A percentile compares a stretch with the other conserved stretches of the same genome.
These are phyloP conservation scores for Hoplias malabaricus DNA, from an alignment of 2,113 vertebrate species.

Conservation along the genomic window DNA sequence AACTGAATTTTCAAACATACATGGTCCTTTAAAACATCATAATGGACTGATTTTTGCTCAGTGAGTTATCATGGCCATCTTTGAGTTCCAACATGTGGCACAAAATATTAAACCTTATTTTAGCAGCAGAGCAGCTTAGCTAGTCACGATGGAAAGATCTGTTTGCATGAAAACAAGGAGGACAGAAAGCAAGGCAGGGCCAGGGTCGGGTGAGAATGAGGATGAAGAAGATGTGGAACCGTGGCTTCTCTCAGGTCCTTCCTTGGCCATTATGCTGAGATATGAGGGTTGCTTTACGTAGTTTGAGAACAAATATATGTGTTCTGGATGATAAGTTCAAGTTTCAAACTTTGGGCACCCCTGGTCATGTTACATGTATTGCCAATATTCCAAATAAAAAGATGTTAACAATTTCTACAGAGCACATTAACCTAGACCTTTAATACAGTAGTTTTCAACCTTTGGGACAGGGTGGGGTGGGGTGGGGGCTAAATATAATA, in stretches of 20 bases:
- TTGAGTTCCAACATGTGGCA: conserved; percentile 3
- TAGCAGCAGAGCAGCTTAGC: conserved; percentile 32
- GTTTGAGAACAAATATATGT: background rate
- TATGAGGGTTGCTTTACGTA: background rate
- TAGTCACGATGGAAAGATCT: background rate
- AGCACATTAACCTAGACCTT: no score
- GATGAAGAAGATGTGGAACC: conserved; percentile 47
- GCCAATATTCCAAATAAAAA: no score
- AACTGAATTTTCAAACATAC: background rate
- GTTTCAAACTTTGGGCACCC: no score
- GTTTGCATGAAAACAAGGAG: conserved; percentile 48
- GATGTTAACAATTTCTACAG: no score
- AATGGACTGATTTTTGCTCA: background rate
- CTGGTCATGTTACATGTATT: no score
- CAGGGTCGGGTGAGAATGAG: conserved; percentile 50
- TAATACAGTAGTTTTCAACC: no score
- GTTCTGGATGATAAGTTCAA: conserved; percentile 2
- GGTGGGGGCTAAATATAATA: no score
- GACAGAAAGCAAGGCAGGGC: conserved; percentile 54
- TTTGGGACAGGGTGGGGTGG: no score
- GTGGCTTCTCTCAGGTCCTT: conserved; percentile 8
- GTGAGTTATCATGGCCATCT: no score
- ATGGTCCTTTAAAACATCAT: background rate
- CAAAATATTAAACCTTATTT: background rate
- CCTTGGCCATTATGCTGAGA: background rate